phyloP scores from a whole-genome alignment of 2,797 vertebrate genomes.

The Heliangelus exortis region DNA sequence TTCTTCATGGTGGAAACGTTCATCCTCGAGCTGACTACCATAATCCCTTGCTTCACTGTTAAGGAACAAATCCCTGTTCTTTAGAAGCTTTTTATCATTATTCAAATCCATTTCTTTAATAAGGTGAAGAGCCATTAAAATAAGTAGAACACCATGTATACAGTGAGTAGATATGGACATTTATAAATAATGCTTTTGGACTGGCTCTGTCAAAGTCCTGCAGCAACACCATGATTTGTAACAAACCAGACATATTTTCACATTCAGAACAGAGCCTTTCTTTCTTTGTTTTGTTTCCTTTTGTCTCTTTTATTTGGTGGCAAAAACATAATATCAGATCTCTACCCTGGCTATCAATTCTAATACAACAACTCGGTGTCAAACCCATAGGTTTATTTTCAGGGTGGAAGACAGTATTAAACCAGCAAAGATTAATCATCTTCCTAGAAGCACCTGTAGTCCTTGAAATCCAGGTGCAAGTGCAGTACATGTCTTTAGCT shows the following conservation, averaged over 20 bases:
- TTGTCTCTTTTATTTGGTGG: background rate
- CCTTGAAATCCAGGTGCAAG: background rate
- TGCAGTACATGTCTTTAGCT: accelerated
- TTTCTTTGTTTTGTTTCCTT: background rate
- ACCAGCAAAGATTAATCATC: background rate
- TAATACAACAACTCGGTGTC: background rate
- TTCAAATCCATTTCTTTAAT: slow-evolving; percentile 93
- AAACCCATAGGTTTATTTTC: background rate
- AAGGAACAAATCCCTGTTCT: slow-evolving; percentile 91
- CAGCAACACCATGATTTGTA: background rate
- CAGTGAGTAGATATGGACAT: background rate
- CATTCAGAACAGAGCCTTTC: background rate
- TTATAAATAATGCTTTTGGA: background rate
- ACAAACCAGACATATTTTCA: background rate
- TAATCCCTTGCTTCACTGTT: slow-evolving; percentile 98
- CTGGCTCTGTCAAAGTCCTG: background rate
- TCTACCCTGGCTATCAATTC: background rate
- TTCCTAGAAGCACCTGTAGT: background rate
- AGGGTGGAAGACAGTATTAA: background rate
- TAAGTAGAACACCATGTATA: background rate
- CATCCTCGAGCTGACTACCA: slow-evolving; percentile 89
- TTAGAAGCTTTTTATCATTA: slow-evolving; percentile 86
- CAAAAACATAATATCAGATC: background rate
- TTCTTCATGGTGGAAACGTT: slow-evolving; percentile 89
- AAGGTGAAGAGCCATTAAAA: slow-evolving; percentile 89